Evolutionary conservation across 2,888 invertebrate genomes (phyloP).

Genomic region (Calliscelio sp.): DNA sequence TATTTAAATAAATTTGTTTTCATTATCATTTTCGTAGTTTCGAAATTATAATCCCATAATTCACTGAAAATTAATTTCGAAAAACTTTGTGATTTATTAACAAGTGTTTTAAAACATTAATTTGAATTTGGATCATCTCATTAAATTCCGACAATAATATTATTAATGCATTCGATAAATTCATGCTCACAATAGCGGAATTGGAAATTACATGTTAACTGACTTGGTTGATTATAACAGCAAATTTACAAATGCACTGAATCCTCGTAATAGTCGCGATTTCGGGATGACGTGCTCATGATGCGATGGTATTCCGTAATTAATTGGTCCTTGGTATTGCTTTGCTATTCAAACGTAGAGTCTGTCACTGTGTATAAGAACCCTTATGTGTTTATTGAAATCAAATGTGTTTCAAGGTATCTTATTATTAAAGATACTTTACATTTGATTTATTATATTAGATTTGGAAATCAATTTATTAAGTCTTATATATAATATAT

Average conservation of each 20-base stretch:
- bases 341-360: conserved; percentile 28
- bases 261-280: conserved; percentile 33
- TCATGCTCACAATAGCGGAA: conserved; percentile 10
- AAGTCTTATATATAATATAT: too few species aligned
- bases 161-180: too few species aligned
- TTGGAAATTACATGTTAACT: conserved; percentile 6
- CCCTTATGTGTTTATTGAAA: conserved; percentile 3
- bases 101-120: too few species aligned
- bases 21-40: too few species aligned
- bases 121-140: too few species aligned
- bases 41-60: too few species aligned
- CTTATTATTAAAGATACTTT: not conserved
- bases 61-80: too few species aligned
- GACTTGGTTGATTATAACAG: conserved; percentile 4
- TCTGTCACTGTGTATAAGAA: conserved; percentile 20
- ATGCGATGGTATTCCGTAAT: conserved; percentile 11
- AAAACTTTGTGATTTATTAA: too few species aligned
- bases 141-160: too few species aligned
- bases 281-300: conserved; percentile 25
- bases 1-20: too few species aligned
- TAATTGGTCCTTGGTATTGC: conserved; percentile 28
- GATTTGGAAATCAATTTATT: not conserved
- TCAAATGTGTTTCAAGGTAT: not conserved
- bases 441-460: conserved; percentile 1
- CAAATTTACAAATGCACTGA: conserved; percentile 21